Conservation (phyloP, 1,140 invertebrate species). For the Drosophila guanche region DNA sequence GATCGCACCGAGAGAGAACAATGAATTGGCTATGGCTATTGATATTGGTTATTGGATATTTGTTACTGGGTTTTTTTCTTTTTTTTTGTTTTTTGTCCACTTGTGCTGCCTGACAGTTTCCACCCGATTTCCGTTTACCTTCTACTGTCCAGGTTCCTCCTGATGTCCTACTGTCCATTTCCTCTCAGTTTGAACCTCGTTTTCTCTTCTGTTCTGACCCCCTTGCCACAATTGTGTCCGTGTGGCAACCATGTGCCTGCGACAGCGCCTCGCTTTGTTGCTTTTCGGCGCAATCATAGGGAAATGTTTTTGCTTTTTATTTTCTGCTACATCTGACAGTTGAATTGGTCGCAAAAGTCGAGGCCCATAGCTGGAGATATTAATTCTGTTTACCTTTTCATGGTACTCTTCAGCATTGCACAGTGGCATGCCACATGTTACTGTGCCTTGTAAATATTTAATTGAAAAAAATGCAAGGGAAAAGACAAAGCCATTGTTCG, state of each 20-base stretch:
- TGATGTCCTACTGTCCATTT: too few relatives aligned
- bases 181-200: too few relatives aligned
- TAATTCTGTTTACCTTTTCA: slow-evolving; percentile 60
- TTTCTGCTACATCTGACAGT: slow-evolving; percentile 37
- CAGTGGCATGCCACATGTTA: slow-evolving; percentile 60
- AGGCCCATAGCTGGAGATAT: slow-evolving; percentile 42
- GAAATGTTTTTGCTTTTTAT: slow-evolving; percentile 28
- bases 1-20: slow-evolving; percentile 40
- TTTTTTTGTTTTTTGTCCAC: slow-evolving; percentile 13
- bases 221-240: slow-evolving; percentile 53
- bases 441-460: slow-evolving; percentile 63
- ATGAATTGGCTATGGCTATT: slow-evolving; percentile 48
- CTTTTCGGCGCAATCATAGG: slow-evolving; percentile 54
- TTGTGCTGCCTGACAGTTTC: slow-evolving; percentile 3
- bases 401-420: slow-evolving; percentile 55
- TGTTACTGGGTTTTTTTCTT: slow-evolving; percentile 1
- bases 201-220: not conserved
- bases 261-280: slow-evolving; percentile 28
- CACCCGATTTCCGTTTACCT: too few relatives aligned
- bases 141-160: too few relatives aligned
- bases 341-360: slow-evolving; percentile 11
- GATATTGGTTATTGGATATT: slow-evolving; percentile 46
- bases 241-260: slow-evolving; percentile 32
- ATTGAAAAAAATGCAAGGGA: slow-evolving; percentile 50
- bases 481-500: not conserved